Percentiles rank a stretch among this genome's conserved stretches.
Evolutionary conservation across 1,140 invertebrate species (phyloP).

Genomic region (Colletes latitarsis): DNA sequence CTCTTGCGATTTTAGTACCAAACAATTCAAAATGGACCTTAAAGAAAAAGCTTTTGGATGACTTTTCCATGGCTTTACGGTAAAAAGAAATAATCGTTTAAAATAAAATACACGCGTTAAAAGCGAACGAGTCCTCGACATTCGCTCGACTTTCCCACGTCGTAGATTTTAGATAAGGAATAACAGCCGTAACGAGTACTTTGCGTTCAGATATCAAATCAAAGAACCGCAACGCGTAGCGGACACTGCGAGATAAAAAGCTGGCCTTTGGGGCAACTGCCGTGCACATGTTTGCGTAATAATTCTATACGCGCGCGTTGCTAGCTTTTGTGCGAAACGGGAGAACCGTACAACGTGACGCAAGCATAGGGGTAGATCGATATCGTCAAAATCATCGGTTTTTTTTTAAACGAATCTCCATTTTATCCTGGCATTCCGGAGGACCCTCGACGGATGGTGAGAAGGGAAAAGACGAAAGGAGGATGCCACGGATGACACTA

Average conservation of each 20-base stretch:
- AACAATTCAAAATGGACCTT: background rate
- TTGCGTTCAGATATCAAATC: background rate
- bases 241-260: background rate
- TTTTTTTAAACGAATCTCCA: background rate
- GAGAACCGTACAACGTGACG: no score
- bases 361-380: no score
- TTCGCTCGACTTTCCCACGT: background rate
- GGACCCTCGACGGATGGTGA: background rate
- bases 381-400: no score
- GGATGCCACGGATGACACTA: background rate
- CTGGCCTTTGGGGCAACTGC: background rate
- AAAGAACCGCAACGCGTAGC: background rate
- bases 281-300: background rate
- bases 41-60: background rate
- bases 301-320: background rate
- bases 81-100: background rate
- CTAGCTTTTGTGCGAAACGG: no score
- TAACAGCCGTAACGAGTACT: background rate
- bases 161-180: background rate
- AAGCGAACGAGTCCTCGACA: background rate
- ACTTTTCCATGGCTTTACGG: background rate
- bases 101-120: background rate
- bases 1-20: background rate
- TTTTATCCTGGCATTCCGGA: background rate
- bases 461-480: background rate